Percentiles rank a stretch among this genome's conserved stretches.
These are phyloP conservation scores for Drosophila pseudotakahashii DNA, from an alignment of 2,888 invertebrate genomes.

Conservation along the genomic window DNA sequence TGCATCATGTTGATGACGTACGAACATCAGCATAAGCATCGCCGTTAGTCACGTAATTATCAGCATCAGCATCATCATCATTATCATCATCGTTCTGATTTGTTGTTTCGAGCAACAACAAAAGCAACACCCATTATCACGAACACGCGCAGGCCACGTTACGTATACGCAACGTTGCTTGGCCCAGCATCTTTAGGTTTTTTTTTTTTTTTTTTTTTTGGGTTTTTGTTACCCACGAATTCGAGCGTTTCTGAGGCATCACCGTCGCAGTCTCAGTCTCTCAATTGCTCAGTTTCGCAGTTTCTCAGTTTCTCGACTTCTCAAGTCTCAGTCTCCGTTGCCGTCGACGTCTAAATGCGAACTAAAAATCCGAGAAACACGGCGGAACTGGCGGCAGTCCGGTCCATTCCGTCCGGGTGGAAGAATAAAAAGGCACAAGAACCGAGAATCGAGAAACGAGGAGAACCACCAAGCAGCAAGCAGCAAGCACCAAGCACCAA, in stretches of 20 bases:
- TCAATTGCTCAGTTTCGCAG: not conserved
- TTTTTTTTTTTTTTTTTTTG: not conserved
- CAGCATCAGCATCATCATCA: slow-evolving; percentile 23
- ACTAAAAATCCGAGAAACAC: slow-evolving; percentile 69
- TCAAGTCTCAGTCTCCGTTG: slow-evolving; percentile 45
- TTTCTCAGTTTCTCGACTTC: slow-evolving; percentile 1
- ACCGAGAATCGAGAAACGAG: not conserved
- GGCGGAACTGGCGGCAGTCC: slow-evolving; percentile 6
- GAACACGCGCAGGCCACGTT: slow-evolving; percentile 61
- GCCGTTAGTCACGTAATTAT: slow-evolving; percentile 28
- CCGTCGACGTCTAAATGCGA: slow-evolving; percentile 79
- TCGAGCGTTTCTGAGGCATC: slow-evolving; percentile 27
- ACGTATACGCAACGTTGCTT: slow-evolving; percentile 55
- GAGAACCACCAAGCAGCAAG: slow-evolving; percentile 1
- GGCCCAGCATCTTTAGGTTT: slow-evolving; percentile 3
- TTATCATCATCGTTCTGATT: slow-evolving; percentile 1
- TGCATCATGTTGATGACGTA: slow-evolving; percentile 22
- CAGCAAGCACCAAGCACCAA: too few relatives aligned
- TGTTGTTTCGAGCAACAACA: not conserved
- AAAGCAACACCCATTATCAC: slow-evolving; percentile 36
- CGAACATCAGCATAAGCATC: slow-evolving; percentile 6
- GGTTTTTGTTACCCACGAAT: slow-evolving; percentile 32
- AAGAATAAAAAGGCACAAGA: not conserved
- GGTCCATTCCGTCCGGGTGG: slow-evolving; percentile 26
- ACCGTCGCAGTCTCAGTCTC: slow-evolving; percentile 11